phyloP scores from a whole-genome alignment of 2,888 invertebrate species.

The Strigamia maritima region DNA sequence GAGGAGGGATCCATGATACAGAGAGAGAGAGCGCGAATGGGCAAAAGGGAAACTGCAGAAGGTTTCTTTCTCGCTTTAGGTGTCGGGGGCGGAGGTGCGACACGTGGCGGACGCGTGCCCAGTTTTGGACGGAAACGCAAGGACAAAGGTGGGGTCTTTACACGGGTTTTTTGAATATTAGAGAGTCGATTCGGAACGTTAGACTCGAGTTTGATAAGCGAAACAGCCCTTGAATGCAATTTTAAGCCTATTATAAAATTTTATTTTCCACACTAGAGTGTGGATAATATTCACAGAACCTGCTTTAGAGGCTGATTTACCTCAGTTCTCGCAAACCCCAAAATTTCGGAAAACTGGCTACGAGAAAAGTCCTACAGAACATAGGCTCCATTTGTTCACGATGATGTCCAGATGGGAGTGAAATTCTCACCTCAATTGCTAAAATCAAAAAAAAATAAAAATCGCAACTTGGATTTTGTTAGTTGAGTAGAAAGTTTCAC shows the following conservation, averaged over 20 bases:
- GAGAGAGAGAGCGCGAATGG: neutral
- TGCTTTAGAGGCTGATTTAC: too few species aligned
- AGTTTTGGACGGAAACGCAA: conserved; percentile 14
- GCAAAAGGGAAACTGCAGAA: neutral
- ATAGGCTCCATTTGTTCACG: too few species aligned
- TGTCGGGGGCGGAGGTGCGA: conserved; percentile 18
- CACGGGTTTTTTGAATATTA: conserved; percentile 1
- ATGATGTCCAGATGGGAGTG: too few species aligned
- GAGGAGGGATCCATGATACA: neutral
- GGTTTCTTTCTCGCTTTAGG: conserved; percentile 16
- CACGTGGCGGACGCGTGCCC: conserved; percentile 16
- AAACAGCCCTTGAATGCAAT: neutral
- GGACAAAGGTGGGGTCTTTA: conserved; percentile 20
- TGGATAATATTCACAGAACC: too few species aligned
- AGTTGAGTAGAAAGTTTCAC: neutral
- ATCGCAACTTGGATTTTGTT: neutral
- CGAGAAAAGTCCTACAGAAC: too few species aligned
- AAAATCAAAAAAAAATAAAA: neutral
- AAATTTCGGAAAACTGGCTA: too few species aligned
- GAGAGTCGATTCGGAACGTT: neutral
- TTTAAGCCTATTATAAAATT: neutral
- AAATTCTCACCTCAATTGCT: neutral
- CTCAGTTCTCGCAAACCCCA: too few species aligned
- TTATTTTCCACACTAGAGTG: neutral
- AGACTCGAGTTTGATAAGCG: neutral